Evolutionary conservation across 1,140 invertebrate species (phyloP).

Genomic region (Diachasmimorpha longicaudata): DNA sequence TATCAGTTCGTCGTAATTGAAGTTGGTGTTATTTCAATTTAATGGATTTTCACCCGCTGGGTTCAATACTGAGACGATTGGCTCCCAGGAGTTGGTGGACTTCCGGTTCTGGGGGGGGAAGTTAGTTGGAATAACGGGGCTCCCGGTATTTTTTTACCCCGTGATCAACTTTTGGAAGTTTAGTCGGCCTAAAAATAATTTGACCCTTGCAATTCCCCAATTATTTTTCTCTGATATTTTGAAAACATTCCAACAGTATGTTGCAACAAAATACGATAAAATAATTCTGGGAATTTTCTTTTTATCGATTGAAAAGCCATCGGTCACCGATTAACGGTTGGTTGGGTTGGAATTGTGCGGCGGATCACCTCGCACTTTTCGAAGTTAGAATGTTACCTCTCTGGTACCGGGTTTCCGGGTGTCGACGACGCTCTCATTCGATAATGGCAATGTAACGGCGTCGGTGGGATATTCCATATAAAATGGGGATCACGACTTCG

Average conservation of each 20-base stretch:
- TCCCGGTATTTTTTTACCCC: too few relatives aligned
- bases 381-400: not conserved
- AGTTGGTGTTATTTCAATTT: not conserved
- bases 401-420: not conserved
- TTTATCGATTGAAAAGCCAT: too few relatives aligned
- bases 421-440: constrained; percentile 15
- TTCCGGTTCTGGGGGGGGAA: too few relatives aligned
- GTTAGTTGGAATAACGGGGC: too few relatives aligned
- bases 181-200: too few relatives aligned
- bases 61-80: not conserved
- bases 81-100: not conserved
- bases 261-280: too few relatives aligned
- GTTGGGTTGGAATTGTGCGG: not conserved
- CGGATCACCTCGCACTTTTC: not conserved
- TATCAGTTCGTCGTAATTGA: not conserved
- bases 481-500: constrained; percentile 7
- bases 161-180: too few relatives aligned
- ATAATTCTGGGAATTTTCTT: too few relatives aligned
- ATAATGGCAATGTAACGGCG: constrained; percentile 27
- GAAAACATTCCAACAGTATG: too few relatives aligned
- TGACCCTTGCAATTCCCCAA: too few relatives aligned
- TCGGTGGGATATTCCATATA: not conserved
- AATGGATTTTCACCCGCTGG: not conserved
- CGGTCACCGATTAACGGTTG: not conserved
- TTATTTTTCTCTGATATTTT: too few relatives aligned